A percentile compares a stretch with the other conserved stretches of the same genome.
These are phyloP conservation scores for Calyptomena viridis DNA, from an alignment of 2,113 vertebrate species.

Conservation along the genomic window DNA sequence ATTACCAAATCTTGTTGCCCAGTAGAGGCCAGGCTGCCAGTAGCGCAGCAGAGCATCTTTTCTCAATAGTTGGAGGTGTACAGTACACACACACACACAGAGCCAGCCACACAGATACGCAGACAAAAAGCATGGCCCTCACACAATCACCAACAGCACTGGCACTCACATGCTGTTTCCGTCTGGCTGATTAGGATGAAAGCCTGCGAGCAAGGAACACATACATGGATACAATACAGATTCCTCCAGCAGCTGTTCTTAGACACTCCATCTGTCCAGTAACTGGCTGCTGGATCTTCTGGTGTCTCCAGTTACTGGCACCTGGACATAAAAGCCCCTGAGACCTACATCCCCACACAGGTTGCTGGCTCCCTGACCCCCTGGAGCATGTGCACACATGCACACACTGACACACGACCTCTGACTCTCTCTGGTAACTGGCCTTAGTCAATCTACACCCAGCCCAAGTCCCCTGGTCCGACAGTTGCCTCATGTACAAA, in stretches of 20 bases:
- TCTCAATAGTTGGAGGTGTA: background rate
- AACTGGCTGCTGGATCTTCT: background rate
- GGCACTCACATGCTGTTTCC: background rate
- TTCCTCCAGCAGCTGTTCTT: background rate
- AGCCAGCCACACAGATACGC: background rate
- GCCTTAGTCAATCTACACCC: background rate
- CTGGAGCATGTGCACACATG: background rate
- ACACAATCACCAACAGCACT: background rate
- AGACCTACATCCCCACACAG: rapidly evolving
- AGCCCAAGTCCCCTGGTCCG: background rate
- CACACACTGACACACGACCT: background rate
- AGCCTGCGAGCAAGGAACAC: background rate
- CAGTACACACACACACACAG: background rate
- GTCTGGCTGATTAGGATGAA: background rate
- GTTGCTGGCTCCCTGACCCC: background rate
- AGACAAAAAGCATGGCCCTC: background rate
- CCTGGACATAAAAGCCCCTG: background rate
- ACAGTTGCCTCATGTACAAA: background rate
- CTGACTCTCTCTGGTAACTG: background rate
- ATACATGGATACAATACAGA: background rate
- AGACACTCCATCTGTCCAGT: background rate
- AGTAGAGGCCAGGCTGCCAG: background rate
- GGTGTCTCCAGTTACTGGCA: background rate
- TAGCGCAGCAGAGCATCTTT: background rate
- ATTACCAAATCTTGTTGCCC: background rate